These are phyloP conservation scores for Murina feae DNA, from an alignment of 2,113 vertebrate genomes.

Conservation along the genomic window DNA sequence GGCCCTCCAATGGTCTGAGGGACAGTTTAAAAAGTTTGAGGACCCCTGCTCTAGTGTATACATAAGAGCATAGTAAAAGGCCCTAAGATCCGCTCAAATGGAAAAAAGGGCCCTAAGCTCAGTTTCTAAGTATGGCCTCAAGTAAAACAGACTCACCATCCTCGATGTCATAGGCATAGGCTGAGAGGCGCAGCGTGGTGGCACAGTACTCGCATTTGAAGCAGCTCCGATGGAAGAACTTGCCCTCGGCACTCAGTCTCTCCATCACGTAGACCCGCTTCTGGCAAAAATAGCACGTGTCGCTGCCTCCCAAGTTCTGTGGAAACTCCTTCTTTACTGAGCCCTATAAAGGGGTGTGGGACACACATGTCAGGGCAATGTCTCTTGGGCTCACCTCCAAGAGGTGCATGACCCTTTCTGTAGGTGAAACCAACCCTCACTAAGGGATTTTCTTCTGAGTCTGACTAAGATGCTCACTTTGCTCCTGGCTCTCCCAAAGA, in stretches of 20 bases:
- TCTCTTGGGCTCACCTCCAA: rapidly evolving
- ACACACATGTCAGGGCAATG: not conserved
- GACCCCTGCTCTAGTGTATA: no score
- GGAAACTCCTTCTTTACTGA: conserved; percentile 97
- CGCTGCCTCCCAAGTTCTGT: conserved; percentile 95
- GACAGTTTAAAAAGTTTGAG: no score
- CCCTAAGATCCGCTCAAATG: rapidly evolving
- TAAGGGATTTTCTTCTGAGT: no score
- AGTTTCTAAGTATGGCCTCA: not conserved
- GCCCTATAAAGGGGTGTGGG: conserved; percentile 78
- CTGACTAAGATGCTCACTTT: not conserved
- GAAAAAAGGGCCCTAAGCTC: rapidly evolving
- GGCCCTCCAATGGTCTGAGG: no score
- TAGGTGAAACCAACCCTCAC: no score
- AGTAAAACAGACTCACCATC: conserved; percentile 83
- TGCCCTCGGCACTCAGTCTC: conserved; percentile 94
- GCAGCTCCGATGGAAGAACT: conserved; percentile 99
- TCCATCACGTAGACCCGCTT: conserved; percentile 99
- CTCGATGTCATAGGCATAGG: conserved; percentile 93
- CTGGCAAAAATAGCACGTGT: conserved; percentile 96
- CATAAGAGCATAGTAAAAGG: not conserved
- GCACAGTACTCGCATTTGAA: conserved; percentile 96
- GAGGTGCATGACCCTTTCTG: not conserved
- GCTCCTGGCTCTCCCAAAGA: not conserved
- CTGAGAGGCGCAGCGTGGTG: conserved; percentile 93